Base-by-base conservation (phyloP, 2,888 invertebrate genomes). In the Leptopilina drosophilae region DNA sequence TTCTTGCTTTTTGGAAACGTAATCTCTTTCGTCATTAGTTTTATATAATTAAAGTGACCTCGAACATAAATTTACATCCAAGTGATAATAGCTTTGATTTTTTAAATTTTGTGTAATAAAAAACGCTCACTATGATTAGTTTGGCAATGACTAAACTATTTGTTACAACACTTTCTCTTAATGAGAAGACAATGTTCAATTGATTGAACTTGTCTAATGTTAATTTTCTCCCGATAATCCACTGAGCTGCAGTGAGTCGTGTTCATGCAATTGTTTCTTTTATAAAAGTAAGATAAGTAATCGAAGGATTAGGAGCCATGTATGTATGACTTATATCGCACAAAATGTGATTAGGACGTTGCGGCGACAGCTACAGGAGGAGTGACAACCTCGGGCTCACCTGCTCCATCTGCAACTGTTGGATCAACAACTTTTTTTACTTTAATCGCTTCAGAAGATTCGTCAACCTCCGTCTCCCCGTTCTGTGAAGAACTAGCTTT, bases 331-430 rank as follows among this genome's bases (percentile, higher is more conserved):
- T 87, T 82, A 83, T 85, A 53, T 77, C 49, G 49, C 65, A 46
- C 75, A 42, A 53, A 67, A 78, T 82, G 87, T 87, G 87, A 90
- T 91, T 91, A 91, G 87, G 91, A 91, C 87, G 91, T 91, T 84
- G 91, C 91, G 78, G 89, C 90, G 80, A 90, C 90, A 75, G 90
- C 90, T 81, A 91, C 89, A 40, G 90, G 87, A 78, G 91, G 89
- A 79, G 85, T 84, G 82, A 90, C 91, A 82, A 91, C 90, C 40
- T 91, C 91, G 65, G 91, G 85, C 85, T 91, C 91, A 78, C 89
- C 90, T 78, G 89, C 87, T 80, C 88, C 90, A 62, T 91, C 91
- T 67, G 89, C 89, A 73, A 89, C 86, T 69, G 87, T 85, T 77
- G 90, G 86, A 79, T 90, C 91, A 77, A 90, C 90, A 77, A 91